Percentiles rank a stretch among this genome's conserved stretches.
phyloP scores from a whole-genome alignment of 1,140 invertebrate genomes.

The Chionoecetes opilio region DNA sequence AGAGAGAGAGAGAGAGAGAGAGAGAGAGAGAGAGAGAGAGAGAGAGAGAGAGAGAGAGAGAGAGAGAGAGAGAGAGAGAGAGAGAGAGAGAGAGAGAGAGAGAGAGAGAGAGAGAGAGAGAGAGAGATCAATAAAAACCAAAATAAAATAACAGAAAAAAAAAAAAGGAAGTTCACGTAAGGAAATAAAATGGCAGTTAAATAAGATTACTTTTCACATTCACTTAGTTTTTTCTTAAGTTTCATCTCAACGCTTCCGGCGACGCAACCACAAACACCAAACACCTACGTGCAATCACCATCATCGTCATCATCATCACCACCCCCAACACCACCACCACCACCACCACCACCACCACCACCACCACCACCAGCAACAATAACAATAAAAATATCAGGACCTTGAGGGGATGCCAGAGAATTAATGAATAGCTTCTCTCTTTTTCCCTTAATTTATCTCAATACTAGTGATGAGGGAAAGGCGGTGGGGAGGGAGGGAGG shows the following conservation, averaged over 20 bases:
- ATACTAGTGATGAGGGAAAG: neutral
- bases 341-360: conserved; percentile 16
- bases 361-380: neutral
- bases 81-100: conserved; percentile 39
- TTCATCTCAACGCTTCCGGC: no score
- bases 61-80: conserved; percentile 41
- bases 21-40: neutral
- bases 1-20: conserved; percentile 3
- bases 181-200: no score
- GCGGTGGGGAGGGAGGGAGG: neutral
- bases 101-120: no score
- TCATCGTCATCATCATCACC: neutral
- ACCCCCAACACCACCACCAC: neutral
- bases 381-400: no score
- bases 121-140: no score
- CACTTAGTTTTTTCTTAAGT: no score
- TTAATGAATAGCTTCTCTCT: no score
- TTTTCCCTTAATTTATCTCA: neutral
- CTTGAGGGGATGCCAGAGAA: no score
- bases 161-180: no score
- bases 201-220: no score
- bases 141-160: no score
- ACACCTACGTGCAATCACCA: neutral
- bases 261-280: no score
- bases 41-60: neutral